A percentile compares a stretch with the other conserved stretches of the same genome.
These are phyloP conservation scores for Pantherophis vulpinus DNA, from an alignment of 2,797 vertebrate species.

Conservation along the genomic window DNA sequence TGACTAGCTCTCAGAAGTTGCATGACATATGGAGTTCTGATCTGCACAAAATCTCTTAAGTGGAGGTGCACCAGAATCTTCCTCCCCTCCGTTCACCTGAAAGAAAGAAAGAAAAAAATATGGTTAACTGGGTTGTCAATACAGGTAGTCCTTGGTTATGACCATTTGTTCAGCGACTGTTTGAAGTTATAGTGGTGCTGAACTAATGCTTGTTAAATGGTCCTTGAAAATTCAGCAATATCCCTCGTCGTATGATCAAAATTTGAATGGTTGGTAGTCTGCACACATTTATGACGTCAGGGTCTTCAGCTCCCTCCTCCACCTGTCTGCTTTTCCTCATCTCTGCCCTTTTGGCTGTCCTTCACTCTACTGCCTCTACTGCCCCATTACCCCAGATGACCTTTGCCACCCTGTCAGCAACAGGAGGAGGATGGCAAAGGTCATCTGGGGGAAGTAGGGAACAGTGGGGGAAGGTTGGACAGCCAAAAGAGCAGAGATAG, in stretches of 20 bases:
- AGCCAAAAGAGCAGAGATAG: neutral
- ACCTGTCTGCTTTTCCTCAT: neutral
- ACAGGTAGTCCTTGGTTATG: neutral
- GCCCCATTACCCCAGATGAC: neutral
- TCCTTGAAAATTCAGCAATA: neutral
- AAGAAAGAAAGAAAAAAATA: neutral
- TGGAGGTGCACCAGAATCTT: slow-evolving; percentile 85
- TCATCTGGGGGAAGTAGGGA: neutral
- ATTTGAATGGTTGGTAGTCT: neutral
- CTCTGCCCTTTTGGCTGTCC: neutral
- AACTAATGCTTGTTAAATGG: neutral
- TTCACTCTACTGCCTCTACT: neutral
- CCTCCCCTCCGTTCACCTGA: slow-evolving; percentile 77
- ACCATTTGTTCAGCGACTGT: neutral
- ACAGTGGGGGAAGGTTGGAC: neutral
- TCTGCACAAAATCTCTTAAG: slow-evolving; percentile 93
- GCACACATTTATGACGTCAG: neutral
- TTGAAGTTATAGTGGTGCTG: neutral
- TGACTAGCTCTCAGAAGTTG: slow-evolving; percentile 82
- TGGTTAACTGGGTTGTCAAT: neutral
- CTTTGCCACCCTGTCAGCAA: neutral
- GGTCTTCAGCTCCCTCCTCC: neutral
- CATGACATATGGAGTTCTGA: slow-evolving; percentile 77
- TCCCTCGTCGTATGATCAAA: neutral
- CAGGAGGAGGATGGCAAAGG: neutral